These are phyloP conservation scores for Misgurnus mizolepis DNA, from an alignment of 2,113 vertebrate genomes.

Conservation along the genomic window DNA sequence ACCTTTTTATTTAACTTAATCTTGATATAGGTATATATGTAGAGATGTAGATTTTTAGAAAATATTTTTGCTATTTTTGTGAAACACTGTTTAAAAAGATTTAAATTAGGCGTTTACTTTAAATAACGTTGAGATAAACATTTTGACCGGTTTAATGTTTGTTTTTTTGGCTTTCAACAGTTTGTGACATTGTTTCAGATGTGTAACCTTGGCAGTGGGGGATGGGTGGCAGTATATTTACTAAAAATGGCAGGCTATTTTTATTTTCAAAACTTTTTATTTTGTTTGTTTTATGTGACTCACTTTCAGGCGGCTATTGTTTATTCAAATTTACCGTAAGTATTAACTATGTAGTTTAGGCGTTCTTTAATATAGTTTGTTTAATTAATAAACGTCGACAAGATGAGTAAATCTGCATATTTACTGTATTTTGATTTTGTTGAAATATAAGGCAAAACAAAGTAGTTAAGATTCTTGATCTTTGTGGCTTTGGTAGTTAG, in stretches of 20 bases:
- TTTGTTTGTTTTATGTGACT: background rate
- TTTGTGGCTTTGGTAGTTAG: background rate
- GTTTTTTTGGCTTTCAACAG: background rate
- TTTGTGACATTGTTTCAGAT: conserved; percentile 66
- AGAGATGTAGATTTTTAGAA: background rate
- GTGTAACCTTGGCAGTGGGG: conserved; percentile 77
- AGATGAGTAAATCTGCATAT: too few relatives aligned
- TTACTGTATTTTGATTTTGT: too few relatives aligned
- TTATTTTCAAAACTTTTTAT: background rate
- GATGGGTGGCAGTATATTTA: conserved; percentile 67
- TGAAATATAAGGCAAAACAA: background rate
- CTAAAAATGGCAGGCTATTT: background rate
- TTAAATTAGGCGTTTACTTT: background rate
- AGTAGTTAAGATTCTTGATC: background rate
- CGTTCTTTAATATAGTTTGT: background rate
- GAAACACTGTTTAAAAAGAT: background rate
- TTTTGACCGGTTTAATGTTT: background rate
- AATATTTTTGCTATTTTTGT: background rate
- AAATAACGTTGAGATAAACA: background rate
- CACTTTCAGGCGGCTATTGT: background rate
- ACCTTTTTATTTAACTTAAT: conserved; percentile 9
- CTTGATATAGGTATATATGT: conserved; percentile 39
- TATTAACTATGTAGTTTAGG: too few relatives aligned
- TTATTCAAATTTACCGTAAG: too few relatives aligned
- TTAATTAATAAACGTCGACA: background rate